Base-by-base conservation (phyloP, 2,113 vertebrate species). In the Lepus europaeus region DNA sequence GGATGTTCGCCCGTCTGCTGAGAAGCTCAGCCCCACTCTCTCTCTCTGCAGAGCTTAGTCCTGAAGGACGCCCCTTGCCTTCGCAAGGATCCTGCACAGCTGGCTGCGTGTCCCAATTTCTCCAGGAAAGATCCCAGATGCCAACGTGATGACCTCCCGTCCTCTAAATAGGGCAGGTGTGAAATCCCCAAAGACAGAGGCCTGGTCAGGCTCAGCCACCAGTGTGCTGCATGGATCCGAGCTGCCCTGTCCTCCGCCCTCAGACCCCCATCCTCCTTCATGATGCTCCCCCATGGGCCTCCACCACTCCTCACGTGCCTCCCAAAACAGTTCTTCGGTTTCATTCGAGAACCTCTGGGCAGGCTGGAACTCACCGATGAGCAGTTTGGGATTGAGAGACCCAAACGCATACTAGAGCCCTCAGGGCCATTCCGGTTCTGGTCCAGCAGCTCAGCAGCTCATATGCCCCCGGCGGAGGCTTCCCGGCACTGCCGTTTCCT, bases 331-430 rank as follows among this genome's bases (percentile, higher is more conserved):
- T 73, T 10, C 7, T 77, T 74, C n/a, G 16, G 31, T 29, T 87
- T 78, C 22, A 23, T 89, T 95, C 74, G 78, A 81, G 84, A 93
- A 68, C 53, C 12, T 93, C 77, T 80, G 22, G 19, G 27, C n/a
- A 53, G 45, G n/a, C 29, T 53, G 31, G 69, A 91, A 78, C 22
- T 81, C 87, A 86, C 6, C 68, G 5, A 5, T 27, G 66, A 84
- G 6, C 49, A 51, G 39, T 36, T 66, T 72, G 56, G 27, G n/a
- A 4, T n/a, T 20, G 17, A 10, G 14, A 14, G 33, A 20, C 9
- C 68, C 19, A 39, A 25, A 33, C 73, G 31, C 19, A 74, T 25
- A 59, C 2, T 1, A 12, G 27, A 11, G 29, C 20, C 11, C 9
- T 16, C 45, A 5, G 64, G 78, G 16, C 36, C 31, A 45, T 39